Base-by-base conservation (phyloP, 1,140 invertebrate genomes). In the Drosophila aff. region DNA sequence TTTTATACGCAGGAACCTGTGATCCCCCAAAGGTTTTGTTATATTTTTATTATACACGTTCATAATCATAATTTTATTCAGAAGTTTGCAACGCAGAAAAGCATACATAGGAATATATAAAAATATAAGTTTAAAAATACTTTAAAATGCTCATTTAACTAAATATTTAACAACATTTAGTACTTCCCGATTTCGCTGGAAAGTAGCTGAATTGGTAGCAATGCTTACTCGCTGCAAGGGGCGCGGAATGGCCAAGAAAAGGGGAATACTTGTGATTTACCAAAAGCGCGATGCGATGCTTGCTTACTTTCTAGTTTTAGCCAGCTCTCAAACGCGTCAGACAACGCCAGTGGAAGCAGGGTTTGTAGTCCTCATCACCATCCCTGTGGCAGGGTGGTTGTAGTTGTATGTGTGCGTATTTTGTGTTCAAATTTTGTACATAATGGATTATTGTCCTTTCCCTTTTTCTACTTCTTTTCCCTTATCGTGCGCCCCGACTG, bases 361-460 rank as follows among this genome's bases (percentile, higher is more conserved):
- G 40, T 18, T 55, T 31, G 15, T 26, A 2, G 26, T 62, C 60
- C 64, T 62, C 47, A 43, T 52, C 41, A 60, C 50, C 77, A 74
- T 66, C 43, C 75, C 49, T 41, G n/a, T 41, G n/a, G 31, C 26
- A 40, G 76, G 50, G 47, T 57, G 63, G 49, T 36, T 57, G 55
- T 31, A 31, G 31, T 31, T 31, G 31, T 31, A 3, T 61, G 41
- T 84, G 36, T 57, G 38, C 82, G 81, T 71, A 64, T 83, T 87
- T 86, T 77, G 79, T 87, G 81, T 91, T 91, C 81, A 81, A 86
- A 90, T 82, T 90, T 92, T 87, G 82, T 91, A 92, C 76, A 92
- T 91, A 92, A 92, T 91, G 89, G 91, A 90, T 90, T 90, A 92
- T 92, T 92, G 85, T 92, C 91, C 89, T 77, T 91, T 81, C 79